Conservation (phyloP, 2,797 vertebrate genomes). For the Sebastes miniatus region DNA sequence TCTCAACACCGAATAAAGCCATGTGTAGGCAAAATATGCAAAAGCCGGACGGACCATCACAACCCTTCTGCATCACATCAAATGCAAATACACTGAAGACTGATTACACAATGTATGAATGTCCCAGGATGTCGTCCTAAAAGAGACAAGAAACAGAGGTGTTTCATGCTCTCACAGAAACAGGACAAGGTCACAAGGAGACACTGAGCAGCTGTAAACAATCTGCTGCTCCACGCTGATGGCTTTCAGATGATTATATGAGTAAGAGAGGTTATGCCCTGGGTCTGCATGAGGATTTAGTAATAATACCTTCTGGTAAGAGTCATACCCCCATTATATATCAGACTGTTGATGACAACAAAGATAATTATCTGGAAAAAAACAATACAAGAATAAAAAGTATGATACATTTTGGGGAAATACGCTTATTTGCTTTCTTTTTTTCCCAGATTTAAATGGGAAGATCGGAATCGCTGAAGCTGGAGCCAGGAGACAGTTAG, state of each 20-base stretch:
- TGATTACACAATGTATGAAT: background rate
- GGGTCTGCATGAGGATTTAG: constrained; percentile 14
- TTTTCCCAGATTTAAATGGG: background rate
- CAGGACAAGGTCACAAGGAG: constrained; percentile 46
- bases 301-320: constrained; percentile 10
- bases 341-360: background rate
- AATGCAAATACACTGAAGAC: constrained; percentile 13
- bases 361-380: background rate
- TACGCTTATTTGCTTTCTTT: background rate
- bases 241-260: constrained; percentile 60
- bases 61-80: constrained; percentile 38
- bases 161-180: constrained; percentile 18
- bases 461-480: background rate
- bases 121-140: constrained; percentile 18
- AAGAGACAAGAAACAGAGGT: constrained; percentile 48
- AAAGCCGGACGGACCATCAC: background rate
- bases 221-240: constrained; percentile 45
- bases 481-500: background rate
- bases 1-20: constrained; percentile 29
- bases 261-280: constrained; percentile 33
- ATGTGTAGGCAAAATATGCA: constrained; percentile 42
- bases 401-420: background rate
- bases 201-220: constrained; percentile 63
- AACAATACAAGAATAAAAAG: background rate
- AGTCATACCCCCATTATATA: background rate